Evolutionary conservation across 2,113 vertebrate genomes (phyloP), one percentile per base, ranked within the genome.

Genomic region (Anoplopoma fimbria): DNA sequence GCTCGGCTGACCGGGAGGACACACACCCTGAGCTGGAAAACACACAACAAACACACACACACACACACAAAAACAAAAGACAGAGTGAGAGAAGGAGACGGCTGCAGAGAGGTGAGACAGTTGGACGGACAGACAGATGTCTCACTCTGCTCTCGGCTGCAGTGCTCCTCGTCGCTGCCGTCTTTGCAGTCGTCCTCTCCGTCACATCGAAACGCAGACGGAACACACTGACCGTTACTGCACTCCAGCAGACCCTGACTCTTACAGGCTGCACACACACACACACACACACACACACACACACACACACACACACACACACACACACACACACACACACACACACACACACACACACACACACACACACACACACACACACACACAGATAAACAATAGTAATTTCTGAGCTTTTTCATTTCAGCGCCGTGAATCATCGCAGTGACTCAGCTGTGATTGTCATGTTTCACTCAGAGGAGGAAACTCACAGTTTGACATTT

Each of bases 141-240:
- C 92, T 93, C 79, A 91, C 93, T 70, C 75, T 81, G 81, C 31
- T 94, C 84, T 51, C 17, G 4, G 79, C 74, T 82, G 82, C 98
- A 99, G 86, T 96, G 95, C 80, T 96, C 96, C 83, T 99, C 98
- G 21, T 99, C 98, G 3, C 97, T 99, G 49, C 97, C 97, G 10
- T 99, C 97, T 79, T 96, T 97, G 79, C 98, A 99, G 94, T 99
- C 98, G 49, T 97, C 95, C 0, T 98, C 97, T 2, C 98, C 97
- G 9, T 99, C 98, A 51, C 98, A 99, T 21, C 89, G 96, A 89
- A 98, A 99, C 0, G 95, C 93, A 4, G 96, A 95, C 4, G 97
- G 98, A 68, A 99, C 93, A 25, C 98, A 99, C 89, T 97, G 97
- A 3, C 97, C 96, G 34, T 95, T 97, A 62, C 91, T 93, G 90